Evolutionary conservation across 2,888 invertebrate genomes (phyloP).

Genomic region (Mayetiola destructor): DNA sequence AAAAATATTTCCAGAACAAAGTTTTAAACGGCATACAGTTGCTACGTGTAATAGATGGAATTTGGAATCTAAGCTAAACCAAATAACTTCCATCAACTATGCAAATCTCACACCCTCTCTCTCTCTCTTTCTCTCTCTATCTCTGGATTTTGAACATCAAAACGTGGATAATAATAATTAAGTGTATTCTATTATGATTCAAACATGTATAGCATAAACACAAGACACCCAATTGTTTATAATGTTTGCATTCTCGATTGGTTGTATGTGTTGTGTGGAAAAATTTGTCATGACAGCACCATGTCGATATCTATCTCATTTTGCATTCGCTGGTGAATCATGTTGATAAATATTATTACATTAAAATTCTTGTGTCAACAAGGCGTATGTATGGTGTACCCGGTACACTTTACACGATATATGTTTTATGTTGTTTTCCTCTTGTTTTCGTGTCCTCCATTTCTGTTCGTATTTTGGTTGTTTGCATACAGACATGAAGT

Average conservation of each 20-base stretch:
- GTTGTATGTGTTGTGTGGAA: neutral
- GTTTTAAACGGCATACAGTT: too few species aligned
- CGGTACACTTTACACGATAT: too few species aligned
- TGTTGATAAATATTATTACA: constrained; percentile 10
- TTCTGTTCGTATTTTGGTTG: neutral
- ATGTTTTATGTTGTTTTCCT: too few species aligned
- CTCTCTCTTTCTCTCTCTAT: neutral
- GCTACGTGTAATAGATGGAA: too few species aligned
- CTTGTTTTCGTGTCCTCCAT: too few species aligned
- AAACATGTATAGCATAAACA: neutral
- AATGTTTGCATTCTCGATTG: neutral
- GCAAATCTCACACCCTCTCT: neutral
- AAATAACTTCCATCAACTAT: too few species aligned
- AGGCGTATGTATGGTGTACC: too few species aligned
- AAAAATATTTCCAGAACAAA: too few species aligned
- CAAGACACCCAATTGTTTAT: neutral
- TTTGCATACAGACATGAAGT: neutral
- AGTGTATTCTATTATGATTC: neutral
- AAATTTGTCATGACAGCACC: too few species aligned
- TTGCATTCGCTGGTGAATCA: neutral
- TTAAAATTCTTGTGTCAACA: constrained; percentile 8
- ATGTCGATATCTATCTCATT: neutral
- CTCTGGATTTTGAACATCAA: neutral
- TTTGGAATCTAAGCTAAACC: too few species aligned
- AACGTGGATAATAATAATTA: too few species aligned